phyloP scores from a whole-genome alignment of 2,113 vertebrate species.

The Lethenteron reissneri region DNA sequence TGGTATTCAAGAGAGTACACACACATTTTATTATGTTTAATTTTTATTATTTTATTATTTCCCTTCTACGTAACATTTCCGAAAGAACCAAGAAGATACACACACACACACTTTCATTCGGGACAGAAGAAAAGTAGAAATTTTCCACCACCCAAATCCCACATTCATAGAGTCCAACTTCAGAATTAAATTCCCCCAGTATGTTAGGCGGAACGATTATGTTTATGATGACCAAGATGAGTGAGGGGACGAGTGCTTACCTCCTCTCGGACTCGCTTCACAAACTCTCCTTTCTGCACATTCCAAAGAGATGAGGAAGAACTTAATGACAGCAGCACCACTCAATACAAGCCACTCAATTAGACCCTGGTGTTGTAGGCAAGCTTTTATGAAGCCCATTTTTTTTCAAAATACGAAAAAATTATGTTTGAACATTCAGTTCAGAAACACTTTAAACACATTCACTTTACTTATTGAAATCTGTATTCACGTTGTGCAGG shows the following conservation, averaged over 20 bases:
- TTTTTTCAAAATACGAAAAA: not conserved
- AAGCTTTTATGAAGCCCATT: no score
- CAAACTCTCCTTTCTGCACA: constrained; percentile 3
- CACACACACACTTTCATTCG: not conserved
- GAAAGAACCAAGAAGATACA: no score
- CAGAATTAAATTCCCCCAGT: no score
- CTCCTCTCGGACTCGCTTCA: constrained; percentile 3
- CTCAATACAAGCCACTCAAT: no score
- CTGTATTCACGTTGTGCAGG: not conserved
- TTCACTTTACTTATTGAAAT: not conserved
- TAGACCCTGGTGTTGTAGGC: no score
- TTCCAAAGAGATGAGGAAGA: no score
- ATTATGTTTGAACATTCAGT: not conserved
- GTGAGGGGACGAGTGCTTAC: not conserved
- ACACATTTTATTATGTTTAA: not conserved
- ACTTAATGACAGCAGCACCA: no score
- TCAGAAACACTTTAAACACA: not conserved
- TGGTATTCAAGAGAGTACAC: not conserved
- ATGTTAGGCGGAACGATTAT: no score
- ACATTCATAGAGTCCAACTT: no score
- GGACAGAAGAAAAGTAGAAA: not conserved
- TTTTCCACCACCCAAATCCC: not conserved
- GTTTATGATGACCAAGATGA: no score
- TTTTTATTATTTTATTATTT: no score
- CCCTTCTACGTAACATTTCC: no score